Conservation (phyloP, 2,797 vertebrate genomes). For the Falco rusticolus region DNA sequence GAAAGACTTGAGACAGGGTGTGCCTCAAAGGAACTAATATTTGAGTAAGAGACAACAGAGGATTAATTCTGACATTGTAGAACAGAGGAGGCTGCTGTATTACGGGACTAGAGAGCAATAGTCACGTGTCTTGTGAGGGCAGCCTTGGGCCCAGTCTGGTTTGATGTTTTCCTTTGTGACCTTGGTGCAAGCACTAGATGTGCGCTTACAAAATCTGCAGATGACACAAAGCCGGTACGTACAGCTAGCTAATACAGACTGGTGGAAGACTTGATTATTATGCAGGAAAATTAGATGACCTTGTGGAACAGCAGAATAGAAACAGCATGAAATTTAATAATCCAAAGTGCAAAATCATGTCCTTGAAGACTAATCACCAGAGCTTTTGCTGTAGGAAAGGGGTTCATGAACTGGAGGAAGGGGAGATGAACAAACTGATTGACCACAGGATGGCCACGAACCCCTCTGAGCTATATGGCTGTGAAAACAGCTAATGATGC, state of each 20-base stretch:
- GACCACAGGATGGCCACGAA: not conserved
- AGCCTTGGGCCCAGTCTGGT: not conserved
- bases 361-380: conserved; percentile 61
- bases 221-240: conserved; percentile 1
- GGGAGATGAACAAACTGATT: not conserved
- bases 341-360: conserved; percentile 62
- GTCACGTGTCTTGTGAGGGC: not conserved
- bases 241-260: conserved; percentile 20
- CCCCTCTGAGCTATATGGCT: not conserved
- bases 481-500: not conserved
- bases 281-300: conserved; percentile 66
- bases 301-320: conserved; percentile 60
- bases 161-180: not conserved
- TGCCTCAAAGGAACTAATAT: not conserved
- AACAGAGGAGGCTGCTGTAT: not conserved
- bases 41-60: not conserved
- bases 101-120: not conserved
- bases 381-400: not conserved
- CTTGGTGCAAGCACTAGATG: not conserved
- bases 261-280: conserved; percentile 52
- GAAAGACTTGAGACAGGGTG: not conserved
- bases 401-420: not conserved
- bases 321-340: conserved; percentile 70
- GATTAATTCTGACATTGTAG: conserved; percentile 5
- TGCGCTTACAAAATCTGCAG: not conserved